phyloP scores from a whole-genome alignment of 2,888 invertebrate species.

The Melangyna quadrimaculata region DNA sequence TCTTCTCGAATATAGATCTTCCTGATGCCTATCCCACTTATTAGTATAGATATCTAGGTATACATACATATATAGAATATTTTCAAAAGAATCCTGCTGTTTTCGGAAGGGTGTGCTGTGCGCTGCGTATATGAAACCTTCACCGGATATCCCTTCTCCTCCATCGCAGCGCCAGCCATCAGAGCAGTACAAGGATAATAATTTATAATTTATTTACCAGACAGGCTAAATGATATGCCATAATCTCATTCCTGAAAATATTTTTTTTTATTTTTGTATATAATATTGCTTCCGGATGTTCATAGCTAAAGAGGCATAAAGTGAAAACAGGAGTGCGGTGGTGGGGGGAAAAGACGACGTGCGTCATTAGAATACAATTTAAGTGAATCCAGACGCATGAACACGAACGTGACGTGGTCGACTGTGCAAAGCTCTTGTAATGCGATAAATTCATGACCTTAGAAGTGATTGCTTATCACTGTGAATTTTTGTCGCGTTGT shows the following conservation, averaged over 20 bases:
- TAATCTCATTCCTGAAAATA: slow-evolving; percentile 34
- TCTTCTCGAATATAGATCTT: neutral
- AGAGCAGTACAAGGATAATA: neutral
- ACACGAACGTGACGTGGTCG: slow-evolving; percentile 32
- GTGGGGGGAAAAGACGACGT: neutral
- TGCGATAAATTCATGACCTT: slow-evolving; percentile 42
- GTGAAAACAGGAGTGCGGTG: neutral
- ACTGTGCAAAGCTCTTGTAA: slow-evolving; percentile 32
- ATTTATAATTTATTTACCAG: slow-evolving; percentile 55
- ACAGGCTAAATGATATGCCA: slow-evolving; percentile 50
- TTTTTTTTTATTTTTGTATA: neutral
- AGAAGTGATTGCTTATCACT: slow-evolving; percentile 44
- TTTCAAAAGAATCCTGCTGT: neutral
- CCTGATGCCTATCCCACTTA: neutral
- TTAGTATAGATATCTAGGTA: too few species aligned
- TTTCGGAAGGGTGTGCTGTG: neutral
- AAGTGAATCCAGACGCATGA: slow-evolving; percentile 21
- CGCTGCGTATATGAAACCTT: neutral
- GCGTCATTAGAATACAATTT: slow-evolving; percentile 11
- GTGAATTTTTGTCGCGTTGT: slow-evolving; percentile 27
- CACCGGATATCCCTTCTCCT: neutral
- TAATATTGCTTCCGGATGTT: neutral
- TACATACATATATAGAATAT: neutral
- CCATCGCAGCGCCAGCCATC: neutral
- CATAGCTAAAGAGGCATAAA: slow-evolving; percentile 12